Evolutionary conservation across 2,113 vertebrate genomes (phyloP).

Genomic region (human): GRCh38 chr15:44090501-44091000

Average conservation of each 20-base stretch:
- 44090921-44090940: not conserved
- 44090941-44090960: constrained; percentile 5
- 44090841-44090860: not conserved
- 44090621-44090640: too few species aligned
- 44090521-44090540: too few species aligned
- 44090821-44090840: constrained; percentile 56
- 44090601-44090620: too few species aligned
- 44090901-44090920: not conserved
- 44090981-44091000: constrained; percentile 66
- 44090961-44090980: constrained; percentile 47
- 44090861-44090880: not conserved
- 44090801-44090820: constrained; percentile 25
- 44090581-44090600: too few species aligned
- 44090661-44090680: too few species aligned
- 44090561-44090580: too few species aligned
- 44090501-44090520: too few species aligned
- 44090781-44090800: constrained; percentile 46
- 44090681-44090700: too few species aligned
- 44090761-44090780: constrained; percentile 48
- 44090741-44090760: constrained; percentile 53
- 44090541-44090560: too few species aligned
- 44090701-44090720: too few species aligned
- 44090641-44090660: too few species aligned
- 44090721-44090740: not conserved
- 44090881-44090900: not conserved